A percentile compares a stretch with the other conserved stretches of the same genome.
These are phyloP conservation scores for Nautilus pompilius DNA, from an alignment of 1,140 invertebrate genomes.

Conservation along the genomic window DNA sequence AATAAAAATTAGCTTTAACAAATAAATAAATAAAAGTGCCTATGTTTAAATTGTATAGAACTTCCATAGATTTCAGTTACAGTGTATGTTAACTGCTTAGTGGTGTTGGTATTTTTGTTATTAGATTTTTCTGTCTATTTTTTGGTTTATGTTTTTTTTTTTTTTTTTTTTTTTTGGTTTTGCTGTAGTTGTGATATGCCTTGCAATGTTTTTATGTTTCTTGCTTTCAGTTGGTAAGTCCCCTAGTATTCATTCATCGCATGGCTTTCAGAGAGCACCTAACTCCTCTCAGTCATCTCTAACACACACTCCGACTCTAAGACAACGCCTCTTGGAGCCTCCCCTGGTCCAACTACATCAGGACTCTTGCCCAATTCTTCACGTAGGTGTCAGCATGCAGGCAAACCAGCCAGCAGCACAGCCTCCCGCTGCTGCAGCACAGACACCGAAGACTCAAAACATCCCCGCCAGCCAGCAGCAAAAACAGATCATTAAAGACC, in stretches of 20 bases:
- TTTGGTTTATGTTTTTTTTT: constrained; percentile 10
- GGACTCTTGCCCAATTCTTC: constrained; percentile 27
- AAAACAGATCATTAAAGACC: no score
- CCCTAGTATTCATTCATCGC: constrained; percentile 29
- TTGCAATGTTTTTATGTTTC: constrained; percentile 22
- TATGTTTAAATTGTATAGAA: no score
- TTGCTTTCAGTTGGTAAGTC: constrained; percentile 45
- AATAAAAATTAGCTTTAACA: no score
- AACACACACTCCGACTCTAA: constrained; percentile 34
- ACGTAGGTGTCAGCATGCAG: constrained; percentile 22
- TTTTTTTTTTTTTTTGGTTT: constrained; percentile 22
- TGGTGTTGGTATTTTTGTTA: not conserved
- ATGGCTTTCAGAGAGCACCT: constrained; percentile 19
- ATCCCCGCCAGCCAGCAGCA: not conserved
- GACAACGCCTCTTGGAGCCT: constrained; percentile 43
- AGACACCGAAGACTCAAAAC: not conserved
- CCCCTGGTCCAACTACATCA: constrained; percentile 29
- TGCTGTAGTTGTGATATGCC: constrained; percentile 11
- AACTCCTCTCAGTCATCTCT: constrained; percentile 20
- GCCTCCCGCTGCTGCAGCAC: not conserved
- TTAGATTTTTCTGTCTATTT: constrained; percentile 6
- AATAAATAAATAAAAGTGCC: no score
- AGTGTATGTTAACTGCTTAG: not conserved
- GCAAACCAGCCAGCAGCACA: constrained; percentile 8
- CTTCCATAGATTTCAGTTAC: not conserved